Conservation (phyloP, 2,797 vertebrate species). For the Sebastes variabilis region DNA sequence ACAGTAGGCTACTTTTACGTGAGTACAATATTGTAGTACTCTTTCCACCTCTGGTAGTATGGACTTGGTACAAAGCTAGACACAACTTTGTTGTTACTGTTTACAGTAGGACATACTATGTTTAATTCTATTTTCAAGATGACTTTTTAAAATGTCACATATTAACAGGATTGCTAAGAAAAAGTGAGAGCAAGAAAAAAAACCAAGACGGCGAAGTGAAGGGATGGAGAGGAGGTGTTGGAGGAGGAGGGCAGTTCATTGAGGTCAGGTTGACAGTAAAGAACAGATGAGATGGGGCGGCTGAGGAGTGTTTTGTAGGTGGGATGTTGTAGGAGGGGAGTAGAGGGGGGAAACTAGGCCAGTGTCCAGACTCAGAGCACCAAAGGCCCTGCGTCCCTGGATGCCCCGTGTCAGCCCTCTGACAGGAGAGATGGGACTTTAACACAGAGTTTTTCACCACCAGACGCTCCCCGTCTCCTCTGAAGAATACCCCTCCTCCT, state of each 20-base stretch:
- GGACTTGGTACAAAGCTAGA: neutral
- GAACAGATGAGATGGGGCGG: conserved; percentile 78
- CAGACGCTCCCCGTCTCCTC: conserved; percentile 75
- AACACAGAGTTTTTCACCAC: conserved; percentile 79
- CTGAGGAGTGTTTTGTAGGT: conserved; percentile 78
- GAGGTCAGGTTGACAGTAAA: conserved; percentile 79
- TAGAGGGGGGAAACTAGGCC: conserved; percentile 79
- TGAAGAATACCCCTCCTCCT: conserved; percentile 77
- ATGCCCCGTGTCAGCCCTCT: conserved; percentile 81
- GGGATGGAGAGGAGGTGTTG: conserved; percentile 21
- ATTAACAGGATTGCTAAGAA: neutral
- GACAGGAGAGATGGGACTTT: conserved; percentile 84
- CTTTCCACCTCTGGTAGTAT: neutral
- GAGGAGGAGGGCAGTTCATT: conserved; percentile 63
- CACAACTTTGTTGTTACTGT: neutral
- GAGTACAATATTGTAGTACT: neutral
- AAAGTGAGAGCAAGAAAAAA: conserved; percentile 7
- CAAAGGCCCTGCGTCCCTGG: conserved; percentile 79
- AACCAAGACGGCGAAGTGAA: neutral
- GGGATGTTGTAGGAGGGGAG: conserved; percentile 58
- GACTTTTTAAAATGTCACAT: neutral
- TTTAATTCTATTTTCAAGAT: neutral
- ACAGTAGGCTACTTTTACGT: neutral
- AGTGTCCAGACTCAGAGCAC: conserved; percentile 82
- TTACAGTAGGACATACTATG: neutral